A percentile compares a stretch with the other conserved stretches of the same genome.
These are phyloP conservation scores for Stictocephala bisonia DNA, from an alignment of 2,888 invertebrate genomes.

Conservation along the genomic window DNA sequence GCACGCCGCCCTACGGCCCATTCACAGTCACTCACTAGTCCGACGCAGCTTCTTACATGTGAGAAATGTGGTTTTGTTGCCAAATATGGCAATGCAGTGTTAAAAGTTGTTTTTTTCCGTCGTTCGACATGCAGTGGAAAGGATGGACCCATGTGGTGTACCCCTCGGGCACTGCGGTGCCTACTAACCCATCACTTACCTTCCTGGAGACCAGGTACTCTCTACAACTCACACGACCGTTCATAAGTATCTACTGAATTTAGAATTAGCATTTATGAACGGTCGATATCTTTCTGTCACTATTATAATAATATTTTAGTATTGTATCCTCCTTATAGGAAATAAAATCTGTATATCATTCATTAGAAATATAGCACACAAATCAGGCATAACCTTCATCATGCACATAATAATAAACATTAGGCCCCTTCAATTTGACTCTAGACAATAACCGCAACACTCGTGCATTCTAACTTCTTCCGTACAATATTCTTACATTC, in stretches of 20 bases:
- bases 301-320: too few relatives aligned
- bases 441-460: too few relatives aligned
- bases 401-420: too few relatives aligned
- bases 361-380: too few relatives aligned
- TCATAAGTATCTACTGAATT: slow-evolving; percentile 8
- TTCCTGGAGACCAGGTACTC: slow-evolving; percentile 43
- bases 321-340: too few relatives aligned
- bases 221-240: not conserved
- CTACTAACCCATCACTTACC: slow-evolving; percentile 15
- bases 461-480: too few relatives aligned
- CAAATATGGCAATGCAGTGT: slow-evolving; percentile 47
- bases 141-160: slow-evolving; percentile 44
- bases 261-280: slow-evolving; percentile 21
- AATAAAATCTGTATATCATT: too few relatives aligned
- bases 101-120: slow-evolving; percentile 38
- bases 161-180: slow-evolving; percentile 7
- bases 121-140: slow-evolving; percentile 44
- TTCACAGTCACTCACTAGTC: not conserved
- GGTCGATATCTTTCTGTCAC: too few relatives aligned
- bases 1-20: slow-evolving; percentile 3
- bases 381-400: too few relatives aligned
- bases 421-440: too few relatives aligned
- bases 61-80: slow-evolving; percentile 45
- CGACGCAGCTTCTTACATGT: not conserved
- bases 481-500: too few relatives aligned